Base-by-base conservation (phyloP, 2,888 invertebrate species). In the Falcaria lacertinaria region DNA sequence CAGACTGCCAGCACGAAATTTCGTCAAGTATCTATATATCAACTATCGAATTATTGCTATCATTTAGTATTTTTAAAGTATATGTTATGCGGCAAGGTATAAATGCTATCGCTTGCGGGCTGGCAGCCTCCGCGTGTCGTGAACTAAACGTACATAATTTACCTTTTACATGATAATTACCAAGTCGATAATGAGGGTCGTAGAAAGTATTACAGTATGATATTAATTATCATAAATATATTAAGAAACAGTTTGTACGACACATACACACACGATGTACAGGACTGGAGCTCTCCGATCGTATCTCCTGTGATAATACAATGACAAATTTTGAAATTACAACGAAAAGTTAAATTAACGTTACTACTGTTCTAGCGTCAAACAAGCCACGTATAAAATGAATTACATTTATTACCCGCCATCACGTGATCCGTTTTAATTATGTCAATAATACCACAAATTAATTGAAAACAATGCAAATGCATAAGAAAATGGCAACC, bases 211-310 rank as follows among this genome's bases (percentile, higher is more conserved):
- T 53, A 44, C 41, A 52, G 46, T n/a, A n/a, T n/a, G n/a, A n/a
- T n/a, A n/a, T n/a, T n/a, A n/a, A 48, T 58, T 52, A 54, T 57
- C 52, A 62, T 50, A 57, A 54, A 62, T 60, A 68, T 58, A 60
- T 61, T 56, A 67, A 66, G 73, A 75, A 79, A 78, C 77, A 64
- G 57, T 71, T 74, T 70, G 68, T 69, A 73, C 68, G 64, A 67
- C 51, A 65, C 57, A 60, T 6, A 60, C n/a, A 63, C 59, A 59
- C 48, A 49, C 53, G 44, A 47, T 44, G 44, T 46, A 50, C 61
- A 61, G 57, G 57, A 48, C 50, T 54, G 54, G 43, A 47, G 47
- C 47, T 54, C 47, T 51, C 47, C 45, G 47, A 47, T 47, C 47
- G 45, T 11, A 28, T 11, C 28, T 8, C 25, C 2, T 8, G 6